Evolutionary conservation across 2,888 invertebrate species (phyloP).

Genomic region (Venustoraphidia nigricollis): DNA sequence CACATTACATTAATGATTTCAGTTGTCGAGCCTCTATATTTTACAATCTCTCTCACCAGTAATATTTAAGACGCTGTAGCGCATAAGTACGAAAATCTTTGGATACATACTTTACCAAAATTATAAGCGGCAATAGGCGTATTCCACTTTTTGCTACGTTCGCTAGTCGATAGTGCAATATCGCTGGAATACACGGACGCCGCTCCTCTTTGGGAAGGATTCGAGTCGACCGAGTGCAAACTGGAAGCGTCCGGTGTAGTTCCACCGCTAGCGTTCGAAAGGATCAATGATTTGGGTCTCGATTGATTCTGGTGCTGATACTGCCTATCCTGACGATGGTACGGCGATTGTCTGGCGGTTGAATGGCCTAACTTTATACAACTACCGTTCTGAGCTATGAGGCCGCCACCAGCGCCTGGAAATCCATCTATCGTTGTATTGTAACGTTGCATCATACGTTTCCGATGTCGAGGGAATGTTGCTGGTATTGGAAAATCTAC

Average conservation of each 20-base stretch:
- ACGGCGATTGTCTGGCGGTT: too few relatives aligned
- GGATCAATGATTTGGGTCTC: too few relatives aligned
- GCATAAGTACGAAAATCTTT: not conserved
- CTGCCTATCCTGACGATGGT: too few relatives aligned
- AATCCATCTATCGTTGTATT: conserved; percentile 31
- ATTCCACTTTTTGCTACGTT: conserved; percentile 11
- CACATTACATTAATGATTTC: too few relatives aligned
- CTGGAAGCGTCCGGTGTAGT: conserved; percentile 22
- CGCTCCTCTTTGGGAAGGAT: conserved; percentile 16
- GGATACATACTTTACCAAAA: conserved; percentile 1
- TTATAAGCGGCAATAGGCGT: not conserved
- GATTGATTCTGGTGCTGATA: too few relatives aligned
- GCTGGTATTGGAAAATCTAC: conserved; percentile 25
- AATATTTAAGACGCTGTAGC: too few relatives aligned
- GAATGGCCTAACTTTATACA: too few relatives aligned
- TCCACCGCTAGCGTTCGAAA: conserved; percentile 17
- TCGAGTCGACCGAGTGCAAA: conserved; percentile 11
- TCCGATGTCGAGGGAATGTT: conserved; percentile 11
- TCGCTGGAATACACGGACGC: conserved; percentile 21
- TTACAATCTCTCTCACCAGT: too few relatives aligned
- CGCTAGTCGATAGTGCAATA: conserved; percentile 17
- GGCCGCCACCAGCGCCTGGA: too few relatives aligned
- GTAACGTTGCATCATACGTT: conserved; percentile 34
- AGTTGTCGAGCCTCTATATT: too few relatives aligned
- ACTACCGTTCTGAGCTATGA: too few relatives aligned